phyloP scores from a whole-genome alignment of 2,113 vertebrate genomes.

The Malurus elegans region DNA sequence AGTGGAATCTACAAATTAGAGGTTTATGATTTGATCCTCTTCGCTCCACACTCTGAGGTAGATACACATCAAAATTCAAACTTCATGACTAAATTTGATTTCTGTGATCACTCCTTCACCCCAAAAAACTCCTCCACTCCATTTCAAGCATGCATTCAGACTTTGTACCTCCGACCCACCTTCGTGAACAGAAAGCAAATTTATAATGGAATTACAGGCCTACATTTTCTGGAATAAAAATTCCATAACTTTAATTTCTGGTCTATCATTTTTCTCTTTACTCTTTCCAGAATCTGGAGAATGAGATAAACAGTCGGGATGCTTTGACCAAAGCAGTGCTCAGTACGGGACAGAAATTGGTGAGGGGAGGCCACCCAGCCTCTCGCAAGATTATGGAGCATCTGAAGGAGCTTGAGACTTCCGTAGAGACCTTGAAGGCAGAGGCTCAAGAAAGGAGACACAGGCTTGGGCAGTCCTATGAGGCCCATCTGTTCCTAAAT shows the following conservation, averaged over 20 bases:
- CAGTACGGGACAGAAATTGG: constrained; percentile 79
- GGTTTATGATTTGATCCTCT: background rate
- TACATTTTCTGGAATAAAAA: background rate
- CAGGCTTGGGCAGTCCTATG: constrained; percentile 76
- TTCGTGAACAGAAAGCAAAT: background rate
- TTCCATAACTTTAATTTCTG: background rate
- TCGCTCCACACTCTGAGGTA: background rate
- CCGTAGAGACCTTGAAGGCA: constrained; percentile 69
- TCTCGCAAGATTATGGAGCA: constrained; percentile 74
- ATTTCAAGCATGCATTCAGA: background rate
- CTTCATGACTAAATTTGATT: background rate
- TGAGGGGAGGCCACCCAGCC: constrained; percentile 78
- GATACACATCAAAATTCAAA: background rate
- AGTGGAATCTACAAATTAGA: background rate
- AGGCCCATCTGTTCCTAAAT: constrained; percentile 78
- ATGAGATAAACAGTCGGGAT: constrained; percentile 78
- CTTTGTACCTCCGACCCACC: background rate
- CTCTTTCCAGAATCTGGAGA: constrained; percentile 77
- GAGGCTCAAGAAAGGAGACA: constrained; percentile 70
- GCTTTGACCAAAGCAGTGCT: constrained; percentile 78
- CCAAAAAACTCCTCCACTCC: background rate
- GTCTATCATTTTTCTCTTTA: background rate
- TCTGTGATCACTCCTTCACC: background rate
- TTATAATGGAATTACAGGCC: background rate
- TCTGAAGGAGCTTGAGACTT: constrained; percentile 76